phyloP scores from a whole-genome alignment of 2,113 vertebrate genomes.

The Mesoclemmys tuberculata region DNA sequence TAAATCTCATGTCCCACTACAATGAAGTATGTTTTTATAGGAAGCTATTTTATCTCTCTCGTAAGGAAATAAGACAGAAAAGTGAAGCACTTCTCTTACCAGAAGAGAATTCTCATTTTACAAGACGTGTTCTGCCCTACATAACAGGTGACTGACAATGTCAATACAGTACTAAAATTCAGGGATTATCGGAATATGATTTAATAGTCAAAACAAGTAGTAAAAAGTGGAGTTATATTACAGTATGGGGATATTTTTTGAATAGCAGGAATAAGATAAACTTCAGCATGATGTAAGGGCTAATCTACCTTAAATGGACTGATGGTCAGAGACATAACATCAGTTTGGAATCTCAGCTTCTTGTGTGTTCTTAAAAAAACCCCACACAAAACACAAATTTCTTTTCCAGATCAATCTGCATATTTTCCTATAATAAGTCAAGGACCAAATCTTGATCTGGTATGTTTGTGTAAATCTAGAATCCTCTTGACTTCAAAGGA shows the following conservation, averaged over 20 bases:
- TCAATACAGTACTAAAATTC: background rate
- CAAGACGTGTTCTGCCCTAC: background rate
- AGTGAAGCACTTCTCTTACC: background rate
- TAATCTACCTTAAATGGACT: background rate
- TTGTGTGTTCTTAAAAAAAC: background rate
- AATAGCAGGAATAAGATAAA: background rate
- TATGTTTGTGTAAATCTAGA: background rate
- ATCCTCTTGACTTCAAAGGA: background rate
- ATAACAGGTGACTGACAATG: background rate
- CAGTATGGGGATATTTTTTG: background rate
- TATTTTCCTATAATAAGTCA: background rate
- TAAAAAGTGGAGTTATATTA: background rate
- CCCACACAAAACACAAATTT: accelerated
- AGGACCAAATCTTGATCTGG: background rate
- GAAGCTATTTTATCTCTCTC: background rate
- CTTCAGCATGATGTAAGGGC: background rate
- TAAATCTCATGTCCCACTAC: background rate
- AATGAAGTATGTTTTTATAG: background rate
- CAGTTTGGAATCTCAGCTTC: background rate
- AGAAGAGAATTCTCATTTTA: background rate
- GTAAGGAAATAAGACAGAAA: background rate
- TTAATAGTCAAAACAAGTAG: background rate
- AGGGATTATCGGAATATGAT: background rate
- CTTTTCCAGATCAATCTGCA: background rate
- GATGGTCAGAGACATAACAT: background rate